Evolutionary conservation across 1,140 invertebrate species (phyloP).

Genomic region (Limonius californicus): DNA sequence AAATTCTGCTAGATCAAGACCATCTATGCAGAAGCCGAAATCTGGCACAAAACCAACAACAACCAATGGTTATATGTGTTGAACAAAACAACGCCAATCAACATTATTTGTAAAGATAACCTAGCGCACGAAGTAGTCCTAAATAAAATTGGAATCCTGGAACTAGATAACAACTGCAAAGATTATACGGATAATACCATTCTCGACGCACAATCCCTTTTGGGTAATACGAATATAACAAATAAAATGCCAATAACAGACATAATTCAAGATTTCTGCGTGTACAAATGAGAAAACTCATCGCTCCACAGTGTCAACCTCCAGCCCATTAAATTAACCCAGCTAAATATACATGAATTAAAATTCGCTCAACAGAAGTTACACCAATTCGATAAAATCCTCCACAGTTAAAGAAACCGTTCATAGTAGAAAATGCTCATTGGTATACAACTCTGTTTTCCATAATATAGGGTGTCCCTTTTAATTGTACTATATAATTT

Average conservation of each 20-base stretch:
- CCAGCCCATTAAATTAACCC: too few species aligned
- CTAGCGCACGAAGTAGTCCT: too few species aligned
- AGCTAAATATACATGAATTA: constrained; percentile 3
- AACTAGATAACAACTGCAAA: constrained; percentile 2
- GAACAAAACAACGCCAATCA: neutral
- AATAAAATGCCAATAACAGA: neutral
- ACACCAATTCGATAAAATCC: constrained; percentile 13
- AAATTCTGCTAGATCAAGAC: neutral
- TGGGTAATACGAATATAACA: neutral
- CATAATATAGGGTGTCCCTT: neutral
- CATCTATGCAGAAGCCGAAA: constrained; percentile 3
- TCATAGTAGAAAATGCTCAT: neutral
- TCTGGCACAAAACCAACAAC: neutral
- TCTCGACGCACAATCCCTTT: neutral
- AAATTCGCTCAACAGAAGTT: constrained; percentile 10
- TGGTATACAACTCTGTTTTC: neutral
- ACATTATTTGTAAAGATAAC: neutral
- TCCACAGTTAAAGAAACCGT: too few species aligned
- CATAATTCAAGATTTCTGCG: constrained; percentile 6
- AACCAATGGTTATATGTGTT: constrained; percentile 1
- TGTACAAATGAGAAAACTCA: neutral
- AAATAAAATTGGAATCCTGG: constrained; percentile 7
- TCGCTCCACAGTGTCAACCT: too few species aligned
- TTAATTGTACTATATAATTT: neutral
- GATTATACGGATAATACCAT: neutral